Evolutionary conservation across 2,797 vertebrate species (phyloP).

Genomic region (Steatocranus sp.): DNA sequence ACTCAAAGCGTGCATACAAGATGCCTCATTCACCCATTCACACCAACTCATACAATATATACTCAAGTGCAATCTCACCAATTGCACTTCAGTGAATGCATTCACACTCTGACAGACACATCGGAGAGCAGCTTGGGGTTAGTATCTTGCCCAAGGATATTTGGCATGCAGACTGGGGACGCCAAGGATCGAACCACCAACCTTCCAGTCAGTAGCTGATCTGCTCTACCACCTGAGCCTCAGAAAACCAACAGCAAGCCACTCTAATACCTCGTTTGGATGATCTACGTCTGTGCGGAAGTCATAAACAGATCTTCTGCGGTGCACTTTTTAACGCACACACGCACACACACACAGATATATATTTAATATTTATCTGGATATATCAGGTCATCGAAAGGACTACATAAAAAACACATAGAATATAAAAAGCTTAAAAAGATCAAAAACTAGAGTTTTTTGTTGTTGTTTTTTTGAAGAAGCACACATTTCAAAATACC

Average conservation of each 20-base stretch:
- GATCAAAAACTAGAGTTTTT: neutral
- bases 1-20: neutral
- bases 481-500: rapidly evolving
- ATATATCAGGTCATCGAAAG: neutral
- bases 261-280: slow-evolving; percentile 55
- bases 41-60: neutral
- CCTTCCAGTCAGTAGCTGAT: neutral
- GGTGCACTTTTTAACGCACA: neutral
- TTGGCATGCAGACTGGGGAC: neutral
- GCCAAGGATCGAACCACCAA: neutral
- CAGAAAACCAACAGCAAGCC: neutral
- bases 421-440: neutral
- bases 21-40: neutral
- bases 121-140: rapidly evolving
- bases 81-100: neutral
- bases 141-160: neutral
- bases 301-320: neutral
- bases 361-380: neutral
- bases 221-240: neutral
- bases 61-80: neutral
- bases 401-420: neutral
- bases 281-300: slow-evolving; percentile 34
- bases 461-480: neutral
- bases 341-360: neutral
- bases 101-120: neutral